Evolutionary conservation across 1,140 invertebrate genomes (phyloP), one percentile per base, ranked within the genome.

Genomic region (Zaprionus lachaisei): DNA sequence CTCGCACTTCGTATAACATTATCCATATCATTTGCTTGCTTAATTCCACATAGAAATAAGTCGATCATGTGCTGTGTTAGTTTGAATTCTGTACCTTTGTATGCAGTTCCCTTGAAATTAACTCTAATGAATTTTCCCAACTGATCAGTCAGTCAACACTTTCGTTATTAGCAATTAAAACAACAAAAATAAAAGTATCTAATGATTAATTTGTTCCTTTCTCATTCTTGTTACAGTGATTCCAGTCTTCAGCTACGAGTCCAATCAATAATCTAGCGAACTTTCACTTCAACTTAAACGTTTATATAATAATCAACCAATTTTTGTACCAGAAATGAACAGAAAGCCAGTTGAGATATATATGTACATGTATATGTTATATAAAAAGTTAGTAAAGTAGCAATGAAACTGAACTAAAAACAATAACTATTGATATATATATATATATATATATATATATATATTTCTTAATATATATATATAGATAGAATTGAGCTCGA

Each of bases 161-260:
- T 38, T 38, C 14, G 41, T 11, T 47, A 7, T 47, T 17, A 17
- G 22, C 56, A 58, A 37, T 26, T 34, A 51, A 11, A 61, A 47
- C 38, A 61, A 28, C 20, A 62, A 51, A 54, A 12, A 64, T 6
- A 64, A 22, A 11, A 17, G 57, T 44, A 68, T 49, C 68, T 77
- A 86, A 68, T 67, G 28, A 15, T 67, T 49, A 76, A 54, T 65
- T 54, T 26, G 31, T 55, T 62, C 17, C 22, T 49, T 47, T 61
- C 5, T 74, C 17, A 20, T 71, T 56, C 61, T 67, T 22, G 6
- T 84, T 84, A 37, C 81, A 90, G 62, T 72, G 76, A 82, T 82
- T 90, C 85, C 79, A 82, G 86, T 81, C 81, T 74, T 90, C 68
- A 85, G 82, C 85, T 85, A 70, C 66, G 79, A 90, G 79, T 77